A percentile compares a stretch with the other conserved stretches of the same genome.
Conservation (phyloP, 2,113 vertebrate genomes). For the Ovibos moschatus region DNA sequence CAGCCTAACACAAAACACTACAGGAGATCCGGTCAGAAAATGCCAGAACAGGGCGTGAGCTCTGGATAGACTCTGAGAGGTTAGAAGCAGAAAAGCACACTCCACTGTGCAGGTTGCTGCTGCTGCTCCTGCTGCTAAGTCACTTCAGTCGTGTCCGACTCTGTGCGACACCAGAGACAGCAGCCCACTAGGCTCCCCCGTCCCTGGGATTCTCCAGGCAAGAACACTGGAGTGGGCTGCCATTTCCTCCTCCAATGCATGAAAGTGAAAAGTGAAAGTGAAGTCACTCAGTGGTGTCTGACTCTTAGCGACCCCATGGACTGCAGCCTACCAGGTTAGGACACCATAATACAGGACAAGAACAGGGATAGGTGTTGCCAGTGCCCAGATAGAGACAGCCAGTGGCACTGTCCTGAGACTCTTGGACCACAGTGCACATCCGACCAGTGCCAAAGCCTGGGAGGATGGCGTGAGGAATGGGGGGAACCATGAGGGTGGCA, state of each 20-base stretch:
- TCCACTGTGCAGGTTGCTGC: background rate
- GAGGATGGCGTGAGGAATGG: rapidly evolving
- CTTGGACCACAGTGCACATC: rapidly evolving
- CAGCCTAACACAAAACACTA: background rate
- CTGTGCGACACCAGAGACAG: too few relatives aligned
- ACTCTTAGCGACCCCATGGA: too few relatives aligned
- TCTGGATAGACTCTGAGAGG: background rate
- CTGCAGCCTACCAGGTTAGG: background rate
- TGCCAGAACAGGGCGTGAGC: background rate
- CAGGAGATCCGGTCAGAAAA: background rate
- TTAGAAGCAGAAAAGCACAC: background rate
- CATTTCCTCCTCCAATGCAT: too few relatives aligned
- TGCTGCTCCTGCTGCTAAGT: too few relatives aligned
- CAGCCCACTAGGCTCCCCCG: too few relatives aligned
- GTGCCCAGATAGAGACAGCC: rapidly evolving
- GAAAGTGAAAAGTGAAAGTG: too few relatives aligned
- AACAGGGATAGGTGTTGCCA: background rate
- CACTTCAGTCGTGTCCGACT: too few relatives aligned
- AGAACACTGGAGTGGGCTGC: too few relatives aligned
- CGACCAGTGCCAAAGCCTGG: background rate
- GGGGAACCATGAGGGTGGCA: rapidly evolving
- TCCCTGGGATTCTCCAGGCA: too few relatives aligned
- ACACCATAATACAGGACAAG: background rate
- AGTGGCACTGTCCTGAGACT: background rate
- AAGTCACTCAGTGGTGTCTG: too few relatives aligned